These are phyloP conservation scores for Pionites leucogaster DNA, from an alignment of 2,113 vertebrate species.

Conservation along the genomic window DNA sequence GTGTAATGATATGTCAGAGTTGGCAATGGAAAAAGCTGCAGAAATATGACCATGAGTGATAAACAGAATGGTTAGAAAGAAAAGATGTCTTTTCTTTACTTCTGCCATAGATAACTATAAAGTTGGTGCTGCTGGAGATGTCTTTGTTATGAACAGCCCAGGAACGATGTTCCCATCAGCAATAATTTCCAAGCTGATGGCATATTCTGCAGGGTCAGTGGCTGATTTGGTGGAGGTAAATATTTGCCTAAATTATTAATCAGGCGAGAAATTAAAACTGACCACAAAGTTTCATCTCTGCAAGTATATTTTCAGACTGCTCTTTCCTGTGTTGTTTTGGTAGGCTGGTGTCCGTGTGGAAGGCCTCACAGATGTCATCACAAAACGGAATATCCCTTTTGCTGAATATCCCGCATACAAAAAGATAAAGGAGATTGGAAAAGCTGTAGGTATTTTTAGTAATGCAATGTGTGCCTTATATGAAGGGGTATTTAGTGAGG, in stretches of 20 bases:
- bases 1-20: neutral
- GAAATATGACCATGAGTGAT: neutral
- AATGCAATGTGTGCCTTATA: neutral
- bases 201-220: conserved; percentile 75
- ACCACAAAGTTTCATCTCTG: neutral
- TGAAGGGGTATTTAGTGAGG: neutral
- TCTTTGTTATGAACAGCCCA: conserved; percentile 81
- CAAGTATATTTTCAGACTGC: neutral
- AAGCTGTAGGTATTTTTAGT: conserved; percentile 71
- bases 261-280: neutral
- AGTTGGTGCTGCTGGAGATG: conserved; percentile 77
- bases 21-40: neutral
- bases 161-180: conserved; percentile 77
- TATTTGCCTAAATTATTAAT: neutral
- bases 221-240: conserved; percentile 85
- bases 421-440: conserved; percentile 81
- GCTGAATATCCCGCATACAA: conserved; percentile 53
- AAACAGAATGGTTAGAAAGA: neutral
- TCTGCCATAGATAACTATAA: conserved; percentile 72
- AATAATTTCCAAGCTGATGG: conserved; percentile 75
- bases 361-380: conserved; percentile 80
- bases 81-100: neutral
- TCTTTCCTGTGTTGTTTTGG: neutral
- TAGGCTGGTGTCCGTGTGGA: conserved; percentile 80
- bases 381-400: conserved; percentile 65